Evolutionary conservation across 2,888 invertebrate genomes (phyloP), one percentile per base, ranked within the genome.

Genomic region (Theristus sp.): DNA sequence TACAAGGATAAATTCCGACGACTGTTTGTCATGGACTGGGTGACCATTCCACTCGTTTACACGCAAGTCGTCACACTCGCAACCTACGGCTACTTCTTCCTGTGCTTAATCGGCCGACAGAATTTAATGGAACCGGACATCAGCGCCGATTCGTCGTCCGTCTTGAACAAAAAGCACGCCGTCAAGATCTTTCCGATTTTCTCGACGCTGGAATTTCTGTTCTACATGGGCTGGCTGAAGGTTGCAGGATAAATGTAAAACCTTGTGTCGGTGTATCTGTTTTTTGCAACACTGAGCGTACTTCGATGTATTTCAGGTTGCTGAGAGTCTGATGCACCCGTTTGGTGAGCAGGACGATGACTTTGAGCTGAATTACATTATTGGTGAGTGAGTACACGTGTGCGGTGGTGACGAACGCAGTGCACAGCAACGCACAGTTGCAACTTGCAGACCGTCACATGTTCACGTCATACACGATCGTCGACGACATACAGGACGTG

Each of bases 91-190:
- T 91, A 89, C 76, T 91, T 91, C 75, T 82, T 88, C 63, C 86
- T 89, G 3, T 87, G 87, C 20, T 79, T 91, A 61, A 81, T 91
- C 77, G 90, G 89, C 0, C 81, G 87, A 24, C 90, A 91, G 78
- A 84, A 88, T 77, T 80, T 87, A 1, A 83, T 84, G 60, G 74
- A 74, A 0, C 62, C 61, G 17, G 30, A 29, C 3, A n/a, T 20
- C 22, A 2, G 3, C n/a, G 54, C 26, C 10, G 54, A 54, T 25
- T 63, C 38, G 38, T 6, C 52, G 10, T 6, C 10, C n/a, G 26
- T 25, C n/a, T n/a, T 24, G n/a, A n/a, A n/a, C 26, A 20, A 25
- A 55, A 28, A 55, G 22, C 26, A 58, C 27, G 3, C 26, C 10
- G 27, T 57, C 26, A 25, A 57, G 25, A 38, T 57, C n/a, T 57